Base-by-base conservation (phyloP, 1,140 invertebrate genomes). In the Ptiloglossa arizonensis region DNA sequence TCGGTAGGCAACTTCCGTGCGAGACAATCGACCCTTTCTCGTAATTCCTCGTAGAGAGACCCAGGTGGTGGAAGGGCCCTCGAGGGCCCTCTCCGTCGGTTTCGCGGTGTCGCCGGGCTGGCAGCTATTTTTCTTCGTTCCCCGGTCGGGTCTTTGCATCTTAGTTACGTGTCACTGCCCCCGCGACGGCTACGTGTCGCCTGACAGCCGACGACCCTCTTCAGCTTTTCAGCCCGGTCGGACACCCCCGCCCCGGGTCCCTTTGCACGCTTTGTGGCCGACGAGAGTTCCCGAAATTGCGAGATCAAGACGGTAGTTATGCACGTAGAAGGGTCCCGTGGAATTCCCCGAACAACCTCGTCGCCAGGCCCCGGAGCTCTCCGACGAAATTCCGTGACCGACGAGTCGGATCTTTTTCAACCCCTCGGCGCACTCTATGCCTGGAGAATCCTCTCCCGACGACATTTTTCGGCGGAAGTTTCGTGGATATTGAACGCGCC, bases 131-230 rank as follows among this genome's bases (percentile, higher is more conserved):
- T 75, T 79, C 77, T 77, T 85, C 76, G 59, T 74, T 32, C 6
- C 54, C 56, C 64, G 29, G 17, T 24, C 29, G 29, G 56, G 54
- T 27, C 48, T 83, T 76, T 73, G 74, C 74, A 80, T 86, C 85
- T 86, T 75, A 57, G 73, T 78, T 79, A 79, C 81, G 81, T 86
- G 85, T 86, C 84, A 86, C 73, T 86, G 81, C 78, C 73, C 84
- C 56, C 56, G 56, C 71, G 62, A 80, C 27, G 44, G 38, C 48
- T 24, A n/a, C 41, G 32, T 50, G 54, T 62, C 56, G 19, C 50
- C 19, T 9, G 35, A 15, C 32, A 38, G 35, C 38, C 62, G 56
- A 70, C 70, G 64, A 76, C 52, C 38, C 66, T 70, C 82, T 56
- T 75, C 52, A 52, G 0, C 62, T 46, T 48, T 66, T 46, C 56